These are phyloP conservation scores for Leptinotarsa haldemani DNA, from an alignment of 2,888 invertebrate genomes.

Conservation along the genomic window DNA sequence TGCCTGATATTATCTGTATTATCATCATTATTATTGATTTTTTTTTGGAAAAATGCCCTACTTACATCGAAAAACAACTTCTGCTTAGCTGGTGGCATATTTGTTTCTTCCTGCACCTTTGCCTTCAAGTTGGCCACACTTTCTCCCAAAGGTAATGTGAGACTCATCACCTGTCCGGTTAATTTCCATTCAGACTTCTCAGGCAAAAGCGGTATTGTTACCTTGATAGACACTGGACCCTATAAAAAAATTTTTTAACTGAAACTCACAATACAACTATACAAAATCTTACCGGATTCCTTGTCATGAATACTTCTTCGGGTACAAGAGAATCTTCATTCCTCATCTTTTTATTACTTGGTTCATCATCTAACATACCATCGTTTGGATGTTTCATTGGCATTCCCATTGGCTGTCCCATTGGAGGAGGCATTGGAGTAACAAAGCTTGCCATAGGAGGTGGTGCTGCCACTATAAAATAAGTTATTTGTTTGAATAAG, in stretches of 20 bases:
- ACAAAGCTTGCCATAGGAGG: conserved; percentile 67
- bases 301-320: conserved; percentile 82
- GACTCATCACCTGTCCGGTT: conserved; percentile 86
- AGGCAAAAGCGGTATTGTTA: conserved; percentile 83
- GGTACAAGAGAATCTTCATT: conserved; percentile 94
- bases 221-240: conserved; percentile 83
- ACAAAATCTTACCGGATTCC: conserved; percentile 70
- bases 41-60: conserved; percentile 27
- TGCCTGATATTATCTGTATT: too few species aligned
- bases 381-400: conserved; percentile 68
- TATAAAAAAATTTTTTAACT: conserved; percentile 57
- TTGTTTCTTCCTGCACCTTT: conserved; percentile 84
- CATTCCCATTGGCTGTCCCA: conserved; percentile 62
- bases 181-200: conserved; percentile 97
- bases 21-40: not conserved
- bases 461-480: conserved; percentile 64
- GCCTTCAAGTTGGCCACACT: conserved; percentile 88
- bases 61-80: conserved; percentile 92
- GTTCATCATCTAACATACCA: conserved; percentile 79
- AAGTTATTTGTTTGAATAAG: not conserved
- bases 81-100: conserved; percentile 97
- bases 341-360: conserved; percentile 86
- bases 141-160: conserved; percentile 82
- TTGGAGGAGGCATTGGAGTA: conserved; percentile 62
- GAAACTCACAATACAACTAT: not conserved